These are phyloP conservation scores for Aegotheles bennettii DNA, from an alignment of 2,113 vertebrate genomes.

Conservation along the genomic window DNA sequence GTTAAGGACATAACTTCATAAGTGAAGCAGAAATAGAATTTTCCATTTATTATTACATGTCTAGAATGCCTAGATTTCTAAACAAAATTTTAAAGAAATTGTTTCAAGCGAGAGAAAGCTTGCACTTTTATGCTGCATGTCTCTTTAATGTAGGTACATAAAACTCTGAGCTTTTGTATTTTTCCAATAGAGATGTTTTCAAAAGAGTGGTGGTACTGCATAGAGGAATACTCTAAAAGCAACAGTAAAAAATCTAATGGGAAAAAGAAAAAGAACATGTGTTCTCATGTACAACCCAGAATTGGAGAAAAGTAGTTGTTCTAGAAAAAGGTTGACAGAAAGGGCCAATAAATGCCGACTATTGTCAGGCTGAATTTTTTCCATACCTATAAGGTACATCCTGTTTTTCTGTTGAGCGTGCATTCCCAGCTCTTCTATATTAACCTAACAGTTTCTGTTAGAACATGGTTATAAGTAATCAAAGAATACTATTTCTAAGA, in stretches of 20 bases:
- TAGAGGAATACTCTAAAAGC: neutral
- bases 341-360: neutral
- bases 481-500: neutral
- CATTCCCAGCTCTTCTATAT: neutral
- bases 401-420: neutral
- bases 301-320: neutral
- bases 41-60: neutral
- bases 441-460: neutral
- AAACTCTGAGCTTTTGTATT: neutral
- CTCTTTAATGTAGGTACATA: neutral
- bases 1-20: neutral
- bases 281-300: neutral
- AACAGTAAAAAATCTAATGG: neutral
- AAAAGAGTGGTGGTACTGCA: neutral
- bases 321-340: neutral
- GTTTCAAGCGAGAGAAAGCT: neutral
- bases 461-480: neutral
- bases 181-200: too few species aligned
- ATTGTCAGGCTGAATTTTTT: neutral
- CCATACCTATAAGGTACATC: neutral
- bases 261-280: neutral
- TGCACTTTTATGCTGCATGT: neutral
- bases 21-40: neutral
- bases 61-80: neutral
- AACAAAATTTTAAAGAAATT: neutral